phyloP scores from a whole-genome alignment of 2,113 vertebrate genomes.

The Hypocryptadius cinnamomeus region DNA sequence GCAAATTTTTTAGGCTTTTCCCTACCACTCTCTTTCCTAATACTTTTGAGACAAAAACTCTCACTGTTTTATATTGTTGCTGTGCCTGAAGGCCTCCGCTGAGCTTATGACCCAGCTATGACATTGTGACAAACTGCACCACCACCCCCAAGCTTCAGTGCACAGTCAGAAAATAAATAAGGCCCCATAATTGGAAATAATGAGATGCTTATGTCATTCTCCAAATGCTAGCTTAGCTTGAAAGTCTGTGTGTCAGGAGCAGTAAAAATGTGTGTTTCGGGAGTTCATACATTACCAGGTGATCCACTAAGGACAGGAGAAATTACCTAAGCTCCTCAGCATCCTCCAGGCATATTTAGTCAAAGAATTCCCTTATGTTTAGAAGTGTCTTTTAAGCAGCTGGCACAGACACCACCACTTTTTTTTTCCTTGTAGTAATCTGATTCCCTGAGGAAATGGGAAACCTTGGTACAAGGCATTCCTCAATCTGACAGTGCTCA shows the following conservation, averaged over 20 bases:
- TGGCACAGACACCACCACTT: background rate
- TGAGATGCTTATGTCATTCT: slow-evolving; percentile 9
- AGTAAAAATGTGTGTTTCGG: accelerated
- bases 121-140: background rate
- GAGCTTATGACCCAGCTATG: background rate
- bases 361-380: background rate
- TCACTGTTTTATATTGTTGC: background rate
- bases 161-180: slow-evolving; percentile 23
- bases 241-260: background rate
- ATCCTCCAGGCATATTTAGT: background rate
- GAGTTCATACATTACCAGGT: background rate
- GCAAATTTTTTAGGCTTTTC: background rate
- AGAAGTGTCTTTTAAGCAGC: background rate
- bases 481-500: background rate
- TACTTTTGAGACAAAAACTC: background rate
- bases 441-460: background rate
- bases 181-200: background rate
- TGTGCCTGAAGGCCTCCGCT: background rate
- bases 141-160: background rate
- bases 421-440: background rate
- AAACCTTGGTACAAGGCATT: background rate
- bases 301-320: background rate
- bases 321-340: background rate
- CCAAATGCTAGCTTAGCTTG: background rate
- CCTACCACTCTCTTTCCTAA: background rate